Evolutionary conservation across 2,888 invertebrate species (phyloP), one percentile per base, ranked within the genome.

Genomic region (Acleris laterana): DNA sequence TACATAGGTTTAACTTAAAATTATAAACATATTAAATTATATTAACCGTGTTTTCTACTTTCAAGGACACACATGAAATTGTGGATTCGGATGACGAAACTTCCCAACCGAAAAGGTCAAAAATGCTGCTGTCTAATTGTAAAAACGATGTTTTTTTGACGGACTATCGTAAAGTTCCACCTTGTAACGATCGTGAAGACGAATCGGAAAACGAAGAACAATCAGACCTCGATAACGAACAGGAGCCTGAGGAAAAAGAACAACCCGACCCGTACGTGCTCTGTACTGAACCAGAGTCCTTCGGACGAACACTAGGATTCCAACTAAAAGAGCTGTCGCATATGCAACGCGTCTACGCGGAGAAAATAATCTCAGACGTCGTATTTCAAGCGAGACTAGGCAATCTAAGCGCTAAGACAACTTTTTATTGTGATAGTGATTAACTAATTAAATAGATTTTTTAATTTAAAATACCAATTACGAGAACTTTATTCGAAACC

Each of bases 341-440:
- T 0, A 63, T 71, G 57, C 83, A 83, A 71, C 70, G 77, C 62
- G 71, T 68, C 25, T 72, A 79, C 28, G 82, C 83, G 0, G 79
- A 83, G 63, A 83, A 82, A 75, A 68, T 84, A n/a, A 83, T 84
- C 13, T 81, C 81, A 0, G 82, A 82, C 19, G 70, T 82, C 13
- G 77, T 83, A 64, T 82, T 77, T 63, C 71, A 74, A 57, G 82
- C 70, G 11, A 75, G 82, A 72, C 56, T 81, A 20, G 74, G 77
- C 2, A 77, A 75, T 70, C 71, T 83, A 44, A 73, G 64, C 3
- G 63, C 69, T 7, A 66, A 72, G 17, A 68, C 77, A 1, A 68
- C 19, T 13, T 50, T 77, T 32, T 42, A 68, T n/a, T 52, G 64
- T 42, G 22, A 72, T 63, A 69, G 57, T 57, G 16, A 64, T 68